phyloP scores from a whole-genome alignment of 2,888 invertebrate species.

The Synanthedon vespiformis region DNA sequence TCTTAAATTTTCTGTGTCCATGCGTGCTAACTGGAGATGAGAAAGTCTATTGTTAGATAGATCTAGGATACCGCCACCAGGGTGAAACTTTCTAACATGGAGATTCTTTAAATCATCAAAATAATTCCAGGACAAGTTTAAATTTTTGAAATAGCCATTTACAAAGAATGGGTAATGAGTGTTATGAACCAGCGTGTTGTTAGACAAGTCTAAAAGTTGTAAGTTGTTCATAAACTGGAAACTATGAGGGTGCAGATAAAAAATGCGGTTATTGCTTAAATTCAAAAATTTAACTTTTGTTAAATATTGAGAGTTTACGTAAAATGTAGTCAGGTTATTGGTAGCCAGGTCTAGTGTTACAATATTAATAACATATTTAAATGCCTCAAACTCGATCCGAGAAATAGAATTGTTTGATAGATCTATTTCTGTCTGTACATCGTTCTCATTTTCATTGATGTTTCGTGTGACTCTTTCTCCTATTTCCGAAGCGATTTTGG shows the following conservation, averaged over 20 bases:
- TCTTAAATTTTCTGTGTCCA: constrained; percentile 33
- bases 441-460: constrained; percentile 13
- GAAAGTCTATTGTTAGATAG: constrained; percentile 45
- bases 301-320: constrained; percentile 36
- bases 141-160: constrained; percentile 31
- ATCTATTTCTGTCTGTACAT: constrained; percentile 42
- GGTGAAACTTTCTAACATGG: constrained; percentile 37
- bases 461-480: constrained; percentile 22
- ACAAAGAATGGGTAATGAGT: constrained; percentile 34
- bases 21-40: constrained; percentile 28
- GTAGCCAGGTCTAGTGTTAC: constrained; percentile 39
- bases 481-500: constrained; percentile 33
- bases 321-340: constrained; percentile 36
- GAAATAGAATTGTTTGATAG: constrained; percentile 45
- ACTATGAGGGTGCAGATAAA: constrained; percentile 29
- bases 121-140: constrained; percentile 45
- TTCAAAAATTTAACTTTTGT: constrained; percentile 37
- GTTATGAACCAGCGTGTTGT: constrained; percentile 36
- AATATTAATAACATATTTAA: constrained; percentile 35
- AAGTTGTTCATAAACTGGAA: constrained; percentile 42
- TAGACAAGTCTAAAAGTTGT: constrained; percentile 51
- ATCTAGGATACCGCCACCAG: constrained; percentile 44
- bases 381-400: constrained; percentile 42
- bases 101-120: constrained; percentile 30
- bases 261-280: constrained; percentile 39